Conservation (phyloP, 2,888 invertebrate genomes). For the Synergus japonicus region DNA sequence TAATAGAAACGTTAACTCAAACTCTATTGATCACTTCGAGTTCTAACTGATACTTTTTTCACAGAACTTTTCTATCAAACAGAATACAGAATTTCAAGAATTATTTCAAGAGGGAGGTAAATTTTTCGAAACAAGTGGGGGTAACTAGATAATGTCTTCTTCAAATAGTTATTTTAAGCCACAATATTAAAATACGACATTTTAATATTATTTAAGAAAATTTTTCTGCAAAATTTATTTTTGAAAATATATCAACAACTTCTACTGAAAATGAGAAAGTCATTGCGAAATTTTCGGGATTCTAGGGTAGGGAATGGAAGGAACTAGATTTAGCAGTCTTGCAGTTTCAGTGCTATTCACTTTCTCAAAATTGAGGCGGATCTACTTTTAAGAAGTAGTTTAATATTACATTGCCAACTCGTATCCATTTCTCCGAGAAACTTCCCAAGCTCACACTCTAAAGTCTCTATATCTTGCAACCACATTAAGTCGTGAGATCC, state of each 20-base stretch:
- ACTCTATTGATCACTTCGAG: constrained; percentile 66
- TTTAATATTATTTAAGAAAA: too few relatives aligned
- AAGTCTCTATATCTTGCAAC: not conserved
- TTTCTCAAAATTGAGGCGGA: not conserved
- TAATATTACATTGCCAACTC: not conserved
- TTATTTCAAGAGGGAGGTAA: not conserved
- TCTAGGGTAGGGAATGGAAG: not conserved
- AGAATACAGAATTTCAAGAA: constrained; percentile 37
- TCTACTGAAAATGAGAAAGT: not conserved
- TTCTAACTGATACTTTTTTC: constrained; percentile 62
- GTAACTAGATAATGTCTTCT: not conserved
- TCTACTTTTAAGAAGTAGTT: not conserved
- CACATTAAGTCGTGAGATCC: not conserved
- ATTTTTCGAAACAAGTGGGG: not conserved
- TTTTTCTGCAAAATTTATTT: not conserved
- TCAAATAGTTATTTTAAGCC: too few relatives aligned
- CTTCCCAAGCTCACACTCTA: not conserved
- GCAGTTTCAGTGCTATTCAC: not conserved
- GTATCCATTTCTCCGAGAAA: not conserved
- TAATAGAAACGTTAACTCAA: constrained; percentile 59
- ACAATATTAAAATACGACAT: too few relatives aligned
- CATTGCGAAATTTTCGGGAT: not conserved
- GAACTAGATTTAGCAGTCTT: not conserved
- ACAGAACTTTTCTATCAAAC: constrained; percentile 49
- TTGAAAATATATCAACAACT: not conserved